A percentile compares a stretch with the other conserved stretches of the same genome.
These are phyloP conservation scores for Enteromius treurensis DNA, from an alignment of 2,797 vertebrate species.

Conservation along the genomic window DNA sequence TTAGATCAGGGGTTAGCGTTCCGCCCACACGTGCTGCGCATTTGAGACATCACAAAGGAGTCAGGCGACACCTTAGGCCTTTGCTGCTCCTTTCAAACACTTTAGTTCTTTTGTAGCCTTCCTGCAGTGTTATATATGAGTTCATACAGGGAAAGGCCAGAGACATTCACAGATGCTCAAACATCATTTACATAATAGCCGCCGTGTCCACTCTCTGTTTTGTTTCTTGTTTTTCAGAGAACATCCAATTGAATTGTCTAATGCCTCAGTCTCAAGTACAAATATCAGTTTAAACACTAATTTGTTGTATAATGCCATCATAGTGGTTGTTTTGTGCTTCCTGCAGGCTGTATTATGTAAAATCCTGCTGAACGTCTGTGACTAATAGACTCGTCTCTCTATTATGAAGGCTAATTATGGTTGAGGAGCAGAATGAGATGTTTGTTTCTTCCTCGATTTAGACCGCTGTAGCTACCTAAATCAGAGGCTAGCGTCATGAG, in stretches of 20 bases:
- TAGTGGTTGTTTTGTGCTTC: slow-evolving; percentile 8
- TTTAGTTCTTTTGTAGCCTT: neutral
- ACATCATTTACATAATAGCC: slow-evolving; percentile 38
- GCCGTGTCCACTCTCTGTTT: neutral
- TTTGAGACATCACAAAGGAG: slow-evolving; percentile 69
- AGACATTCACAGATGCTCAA: slow-evolving; percentile 21
- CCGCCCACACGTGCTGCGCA: slow-evolving; percentile 67
- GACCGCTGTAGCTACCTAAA: slow-evolving; percentile 48
- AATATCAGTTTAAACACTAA: slow-evolving; percentile 24
- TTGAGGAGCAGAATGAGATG: slow-evolving; percentile 61
- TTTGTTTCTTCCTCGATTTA: slow-evolving; percentile 56
- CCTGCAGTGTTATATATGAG: slow-evolving; percentile 3
- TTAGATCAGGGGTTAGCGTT: slow-evolving; percentile 63
- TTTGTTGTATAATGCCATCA: neutral
- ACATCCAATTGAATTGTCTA: slow-evolving; percentile 18
- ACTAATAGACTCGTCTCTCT: slow-evolving; percentile 52
- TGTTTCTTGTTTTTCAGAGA: slow-evolving; percentile 11
- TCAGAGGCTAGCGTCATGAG: slow-evolving; percentile 33
- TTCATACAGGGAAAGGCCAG: neutral
- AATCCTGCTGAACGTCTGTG: slow-evolving; percentile 34
- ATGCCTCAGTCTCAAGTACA: slow-evolving; percentile 18
- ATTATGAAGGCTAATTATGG: slow-evolving; percentile 62
- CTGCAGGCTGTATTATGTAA: slow-evolving; percentile 37
- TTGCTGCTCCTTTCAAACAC: slow-evolving; percentile 40
- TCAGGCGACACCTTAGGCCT: slow-evolving; percentile 68